Evolutionary conservation across 1,140 invertebrate genomes (phyloP).

Genomic region (Drosophila navojoa): DNA sequence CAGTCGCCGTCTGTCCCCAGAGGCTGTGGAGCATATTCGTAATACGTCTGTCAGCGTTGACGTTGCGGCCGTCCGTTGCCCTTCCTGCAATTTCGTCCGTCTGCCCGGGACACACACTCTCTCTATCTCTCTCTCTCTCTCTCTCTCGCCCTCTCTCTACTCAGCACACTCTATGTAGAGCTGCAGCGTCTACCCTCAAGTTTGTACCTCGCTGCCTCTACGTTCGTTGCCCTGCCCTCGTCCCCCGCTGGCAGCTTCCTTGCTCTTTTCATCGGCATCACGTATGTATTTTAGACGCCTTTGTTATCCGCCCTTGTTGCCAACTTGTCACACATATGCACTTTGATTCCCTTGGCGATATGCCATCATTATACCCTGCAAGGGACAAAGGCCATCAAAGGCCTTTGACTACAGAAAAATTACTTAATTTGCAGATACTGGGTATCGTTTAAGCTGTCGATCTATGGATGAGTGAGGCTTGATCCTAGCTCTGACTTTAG

Average conservation of each 20-base stretch:
- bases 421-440: too few species aligned
- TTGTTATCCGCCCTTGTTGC: constrained; percentile 25
- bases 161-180: too few species aligned
- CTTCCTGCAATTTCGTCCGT: background rate
- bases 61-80: constrained; percentile 13
- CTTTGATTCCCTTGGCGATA: constrained; percentile 31
- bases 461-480: too few species aligned
- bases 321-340: constrained; percentile 40
- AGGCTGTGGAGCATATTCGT: constrained; percentile 61
- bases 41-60: constrained; percentile 69
- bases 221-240: too few species aligned
- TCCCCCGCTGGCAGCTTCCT: constrained; percentile 13
- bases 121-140: background rate
- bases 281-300: constrained; percentile 24
- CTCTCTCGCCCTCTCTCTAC: background rate
- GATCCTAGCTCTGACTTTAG: too few species aligned
- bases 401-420: background rate
- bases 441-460: too few species aligned
- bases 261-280: constrained; percentile 55
- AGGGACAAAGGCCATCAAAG: constrained; percentile 5
- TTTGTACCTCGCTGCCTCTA: too few species aligned
- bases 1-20: constrained; percentile 45
- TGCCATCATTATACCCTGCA: constrained; percentile 7
- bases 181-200: too few species aligned
- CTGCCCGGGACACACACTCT: too few species aligned